phyloP scores from a whole-genome alignment of 2,888 invertebrate species.

The Cosmopolites sordidus region DNA sequence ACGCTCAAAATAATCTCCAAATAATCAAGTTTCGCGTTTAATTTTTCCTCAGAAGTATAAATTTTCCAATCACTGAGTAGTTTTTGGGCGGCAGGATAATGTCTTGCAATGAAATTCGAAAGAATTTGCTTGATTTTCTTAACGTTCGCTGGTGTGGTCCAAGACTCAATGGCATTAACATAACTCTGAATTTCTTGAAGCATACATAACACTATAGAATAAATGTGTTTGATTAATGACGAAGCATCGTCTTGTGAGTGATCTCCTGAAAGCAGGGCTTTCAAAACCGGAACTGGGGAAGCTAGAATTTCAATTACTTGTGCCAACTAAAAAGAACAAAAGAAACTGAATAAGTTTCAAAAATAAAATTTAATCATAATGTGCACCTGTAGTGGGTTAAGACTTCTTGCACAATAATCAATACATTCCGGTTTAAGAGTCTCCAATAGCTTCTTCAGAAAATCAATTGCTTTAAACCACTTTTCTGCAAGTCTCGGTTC shows the following conservation, averaged over 20 bases:
- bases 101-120: constrained; percentile 32
- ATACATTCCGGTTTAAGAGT: constrained; percentile 53
- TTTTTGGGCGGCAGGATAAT: constrained; percentile 44
- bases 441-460: constrained; percentile 49
- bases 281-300: constrained; percentile 39
- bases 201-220: constrained; percentile 36
- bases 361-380: too few species aligned
- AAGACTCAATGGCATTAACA: constrained; percentile 23
- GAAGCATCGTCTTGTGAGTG: not conserved
- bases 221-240: constrained; percentile 48
- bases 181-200: constrained; percentile 32
- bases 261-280: constrained; percentile 29
- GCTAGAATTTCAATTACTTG: constrained; percentile 40
- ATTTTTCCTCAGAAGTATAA: constrained; percentile 26
- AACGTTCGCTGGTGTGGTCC: constrained; percentile 27
- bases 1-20: constrained; percentile 52
- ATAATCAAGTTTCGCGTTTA: constrained; percentile 31
- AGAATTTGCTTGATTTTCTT: constrained; percentile 29
- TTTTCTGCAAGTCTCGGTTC: constrained; percentile 56
- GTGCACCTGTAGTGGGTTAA: constrained; percentile 53
- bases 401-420: constrained; percentile 48
- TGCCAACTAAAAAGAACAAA: constrained; percentile 35
- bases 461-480: constrained; percentile 53
- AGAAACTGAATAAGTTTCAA: not conserved
- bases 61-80: constrained; percentile 42